These are phyloP conservation scores for Manduca sexta DNA, from an alignment of 1,140 invertebrate genomes.

Conservation along the genomic window DNA sequence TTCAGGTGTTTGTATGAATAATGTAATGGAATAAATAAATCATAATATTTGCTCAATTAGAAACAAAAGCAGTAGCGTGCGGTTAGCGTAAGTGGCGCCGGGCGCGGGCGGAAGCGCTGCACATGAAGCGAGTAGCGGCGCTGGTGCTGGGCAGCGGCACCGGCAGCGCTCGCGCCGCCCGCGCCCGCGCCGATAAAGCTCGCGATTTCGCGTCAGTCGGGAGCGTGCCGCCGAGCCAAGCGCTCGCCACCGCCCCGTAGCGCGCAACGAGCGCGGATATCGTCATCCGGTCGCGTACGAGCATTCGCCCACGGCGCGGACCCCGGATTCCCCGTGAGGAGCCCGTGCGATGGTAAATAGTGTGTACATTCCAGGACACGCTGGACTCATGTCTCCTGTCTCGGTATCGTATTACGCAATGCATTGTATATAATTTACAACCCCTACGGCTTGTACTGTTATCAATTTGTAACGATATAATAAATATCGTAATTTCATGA, in stretches of 20 bases:
- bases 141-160: no score
- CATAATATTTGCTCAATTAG: no score
- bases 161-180: conserved; percentile 38
- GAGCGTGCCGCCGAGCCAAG: conserved; percentile 42
- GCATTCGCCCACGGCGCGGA: conserved; percentile 16
- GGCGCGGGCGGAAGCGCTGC: no score
- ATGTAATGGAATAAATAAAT: no score
- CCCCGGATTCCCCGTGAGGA: conserved; percentile 25
- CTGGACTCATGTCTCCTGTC: conserved; percentile 43
- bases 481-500: no score
- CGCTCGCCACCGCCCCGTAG: conserved; percentile 34
- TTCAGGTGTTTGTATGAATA: no score
- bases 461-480: no score
- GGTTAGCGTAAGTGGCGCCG: no score
- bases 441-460: no score
- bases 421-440: conserved; percentile 14
- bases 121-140: no score
- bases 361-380: conserved; percentile 34
- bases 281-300: conserved; percentile 26
- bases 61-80: no score
- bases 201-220: conserved; percentile 60
- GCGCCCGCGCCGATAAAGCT: conserved; percentile 56
- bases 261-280: conserved; percentile 17
- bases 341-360: conserved; percentile 65
- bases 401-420: conserved; percentile 64